phyloP scores from a whole-genome alignment of 2,113 vertebrate genomes.

The Limnothrissa miodon region DNA sequence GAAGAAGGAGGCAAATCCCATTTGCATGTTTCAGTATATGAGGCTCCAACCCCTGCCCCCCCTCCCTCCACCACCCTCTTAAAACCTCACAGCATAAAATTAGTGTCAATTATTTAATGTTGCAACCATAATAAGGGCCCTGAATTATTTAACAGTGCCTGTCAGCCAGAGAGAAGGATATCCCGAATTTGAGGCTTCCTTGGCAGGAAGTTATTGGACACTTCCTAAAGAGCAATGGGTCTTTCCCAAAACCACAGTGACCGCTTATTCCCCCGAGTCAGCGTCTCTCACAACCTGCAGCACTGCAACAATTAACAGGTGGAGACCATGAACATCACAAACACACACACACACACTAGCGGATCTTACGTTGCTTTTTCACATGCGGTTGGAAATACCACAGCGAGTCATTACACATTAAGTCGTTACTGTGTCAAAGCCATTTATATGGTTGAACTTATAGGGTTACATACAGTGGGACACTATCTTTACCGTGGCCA shows the following conservation, averaged over 20 bases:
- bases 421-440: not conserved
- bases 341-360: not conserved
- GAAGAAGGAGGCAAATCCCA: not conserved
- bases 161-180: constrained; percentile 16
- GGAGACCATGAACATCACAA: not conserved
- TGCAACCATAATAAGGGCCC: not conserved
- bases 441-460: not conserved
- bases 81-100: not conserved
- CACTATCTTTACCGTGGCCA: not conserved
- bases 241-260: not conserved
- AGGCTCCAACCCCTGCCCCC: not conserved
- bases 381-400: not conserved
- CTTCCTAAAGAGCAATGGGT: not conserved
- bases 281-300: not conserved
- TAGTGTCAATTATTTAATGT: not conserved
- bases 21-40: not conserved
- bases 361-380: not conserved
- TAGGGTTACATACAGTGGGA: not conserved
- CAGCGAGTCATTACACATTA: not conserved
- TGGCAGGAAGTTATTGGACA: not conserved
- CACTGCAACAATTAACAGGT: not conserved
- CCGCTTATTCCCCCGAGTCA: not conserved
- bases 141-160: constrained; percentile 38
- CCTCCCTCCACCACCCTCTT: not conserved
- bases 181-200: not conserved